Evolutionary conservation across 1,140 invertebrate species (phyloP), one percentile per base, ranked within the genome.

Genomic region (Platorchestia sp.): DNA sequence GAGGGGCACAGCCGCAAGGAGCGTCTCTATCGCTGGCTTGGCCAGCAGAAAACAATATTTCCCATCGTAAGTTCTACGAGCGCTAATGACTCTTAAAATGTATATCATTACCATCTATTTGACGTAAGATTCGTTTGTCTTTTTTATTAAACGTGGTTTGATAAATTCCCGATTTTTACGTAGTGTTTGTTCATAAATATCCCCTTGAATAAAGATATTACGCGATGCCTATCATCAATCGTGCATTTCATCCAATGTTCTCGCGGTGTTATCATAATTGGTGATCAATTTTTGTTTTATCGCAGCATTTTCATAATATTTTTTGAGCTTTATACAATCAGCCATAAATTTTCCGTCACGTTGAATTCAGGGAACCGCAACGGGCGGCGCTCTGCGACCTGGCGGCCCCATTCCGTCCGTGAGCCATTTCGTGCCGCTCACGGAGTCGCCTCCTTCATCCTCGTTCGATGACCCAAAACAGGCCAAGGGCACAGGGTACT

Each of bases 31-130:
- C 95, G 96, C n/a, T 96, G 96, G 96, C 95, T 96, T 0, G 95
- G 96, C 6, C 96, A 96, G n/a, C 96, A 96, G 45, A 96, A 96
- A 59, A 96, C 96, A n/a, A 96, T 96, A 22, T 96, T 96, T 90
- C 96, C 96, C 44, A 95, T 96, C 42, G 96, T 96, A 36, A 96
- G 95, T 95, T 45, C 7, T n/a, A 3, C 16, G 3, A 40, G 16
- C 42, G 0, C 22, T 36, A 43, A 36, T 0, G 59, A 75, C 59
- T 75, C 40, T 40, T 86, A 0, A 10, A 6, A 51, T 95, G 59
- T 36, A 1, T 36, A 19, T 75, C 36, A 27, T 19, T 19, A 10
- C 36, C 59, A 75, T 36, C 36, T 36, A 22, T 75, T 10, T 19
- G 19, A 10, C 27, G 59, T 75, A 22, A n/a, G n/a, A n/a, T n/a